Evolutionary conservation across 2,797 vertebrate species (phyloP), one percentile per base, ranked within the genome.

Genomic region (Ceryle rudis): DNA sequence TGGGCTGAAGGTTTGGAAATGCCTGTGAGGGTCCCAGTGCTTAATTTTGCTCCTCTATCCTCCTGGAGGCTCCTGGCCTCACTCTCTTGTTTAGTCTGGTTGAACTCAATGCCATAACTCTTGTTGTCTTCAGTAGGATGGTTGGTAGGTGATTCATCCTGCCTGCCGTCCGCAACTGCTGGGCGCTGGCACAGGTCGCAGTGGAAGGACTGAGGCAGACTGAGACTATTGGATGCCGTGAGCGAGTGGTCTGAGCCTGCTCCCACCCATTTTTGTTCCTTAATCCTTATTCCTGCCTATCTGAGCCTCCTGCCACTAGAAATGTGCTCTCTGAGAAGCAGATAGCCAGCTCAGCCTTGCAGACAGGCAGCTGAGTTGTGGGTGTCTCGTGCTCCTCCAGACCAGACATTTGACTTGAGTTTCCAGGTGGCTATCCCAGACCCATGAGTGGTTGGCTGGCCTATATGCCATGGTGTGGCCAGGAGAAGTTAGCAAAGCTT

Each of bases 81-180:
- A 0, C 52, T 94, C 37, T 91, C 49, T 85, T 94, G 83, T 95
- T 96, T 93, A 78, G 88, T 87, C 92, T 90, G 81, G 84, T 89
- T 16, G 92, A 92, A 25, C 57, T 91, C 44, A 74, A 39, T 0
- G 7, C 84, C 0, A 1, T 12, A 64, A 85, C 73, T 90, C 51
- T 5, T 26, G 17, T 25, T 94, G 87, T 66, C 47, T 89, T 90
- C 4, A 10, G 16, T 51, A 74, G 88, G 78, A 82, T 91, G 90
- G 71, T 29, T 91, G 89, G 4, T 87, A 6, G 81, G 71, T 92
- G 78, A 93, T 87, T 95, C 95, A 87, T 92, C 28, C 77, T 33
- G 77, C 41, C 61, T 49, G 61, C 93, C 4, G 21, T 35, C 65
- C 14, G 0, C 73, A 62, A 9, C 70, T 33, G 49, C 96, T 37